These are phyloP conservation scores for Pachyrhynchus sulphureomaculatus DNA, from an alignment of 1,140 invertebrate genomes.

Conservation along the genomic window DNA sequence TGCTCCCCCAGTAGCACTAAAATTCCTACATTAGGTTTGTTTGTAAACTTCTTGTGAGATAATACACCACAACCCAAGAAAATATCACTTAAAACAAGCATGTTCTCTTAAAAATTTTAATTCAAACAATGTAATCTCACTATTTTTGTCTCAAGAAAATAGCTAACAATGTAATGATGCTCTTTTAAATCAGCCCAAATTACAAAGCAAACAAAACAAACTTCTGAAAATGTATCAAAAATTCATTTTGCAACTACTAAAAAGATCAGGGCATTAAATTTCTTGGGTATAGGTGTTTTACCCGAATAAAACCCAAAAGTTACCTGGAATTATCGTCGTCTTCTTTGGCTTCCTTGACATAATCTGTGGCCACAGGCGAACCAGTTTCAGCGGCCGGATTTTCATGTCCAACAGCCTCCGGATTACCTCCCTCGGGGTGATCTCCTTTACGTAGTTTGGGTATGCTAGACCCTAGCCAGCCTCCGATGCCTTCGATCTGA, in stretches of 20 bases:
- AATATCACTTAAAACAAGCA: no score
- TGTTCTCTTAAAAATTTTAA: no score
- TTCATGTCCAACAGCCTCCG: slow-evolving; percentile 47
- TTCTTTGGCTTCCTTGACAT: slow-evolving; percentile 57
- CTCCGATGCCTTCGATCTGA: slow-evolving; percentile 76
- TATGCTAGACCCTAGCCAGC: slow-evolving; percentile 74
- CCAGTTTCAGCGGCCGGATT: slow-evolving; percentile 51
- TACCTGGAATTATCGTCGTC: slow-evolving; percentile 82
- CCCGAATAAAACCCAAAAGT: slow-evolving; percentile 15
- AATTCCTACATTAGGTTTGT: slow-evolving; percentile 43
- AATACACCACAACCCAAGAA: not conserved
- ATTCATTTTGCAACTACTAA: no score
- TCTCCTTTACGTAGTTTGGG: slow-evolving; percentile 67
- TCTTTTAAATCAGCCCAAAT: no score
- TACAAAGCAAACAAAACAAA: no score
- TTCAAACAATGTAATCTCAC: no score
- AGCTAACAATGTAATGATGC: no score
- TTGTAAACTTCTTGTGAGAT: slow-evolving; percentile 11
- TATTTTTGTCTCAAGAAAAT: no score
- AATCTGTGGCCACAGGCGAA: slow-evolving; percentile 53
- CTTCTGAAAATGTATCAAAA: no score
- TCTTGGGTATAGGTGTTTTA: not conserved
- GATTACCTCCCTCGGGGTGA: slow-evolving; percentile 40
- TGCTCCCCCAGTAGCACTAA: slow-evolving; percentile 81
- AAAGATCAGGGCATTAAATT: not conserved